Base-by-base conservation (phyloP, 2,888 invertebrate genomes). In the Parthenolecanium corni region DNA sequence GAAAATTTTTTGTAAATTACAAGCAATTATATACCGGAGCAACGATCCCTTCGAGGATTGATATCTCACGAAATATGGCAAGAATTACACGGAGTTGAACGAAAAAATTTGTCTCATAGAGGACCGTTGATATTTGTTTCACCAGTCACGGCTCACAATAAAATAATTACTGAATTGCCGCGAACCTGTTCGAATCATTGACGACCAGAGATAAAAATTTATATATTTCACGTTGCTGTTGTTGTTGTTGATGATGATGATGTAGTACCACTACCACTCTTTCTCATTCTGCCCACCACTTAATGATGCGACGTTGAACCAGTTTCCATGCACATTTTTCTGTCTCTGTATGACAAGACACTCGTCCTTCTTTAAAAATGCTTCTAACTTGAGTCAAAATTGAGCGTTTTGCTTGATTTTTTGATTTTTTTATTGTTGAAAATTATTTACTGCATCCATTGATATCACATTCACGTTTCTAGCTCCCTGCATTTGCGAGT, bases 181-280 rank as follows among this genome's bases (percentile, higher is more conserved):
- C 42, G 46, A 57, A 57, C 57, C 57, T 57, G 57, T 57, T 57
- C 57, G 46, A 46, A 57, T 57, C 57, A 57, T 46, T 24, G 54
- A 54, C 40, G 54, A 54, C 54, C 54, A 54, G 54, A 54, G 38
- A 54, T 40, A 54, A 31, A n/a, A 31, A 31, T 31, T 31, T 9
- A 31, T n/a, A n/a, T n/a, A n/a, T n/a, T n/a, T n/a, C n/a, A n/a
- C 11, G 20, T 20, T 20, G 14, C 14, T 25, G 24, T 36, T 42
- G 18, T 18, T 18, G 18, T 18, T 18, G 18, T 18, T 42, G 3
- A 9, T 14, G n/a, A 4, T 42, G 44, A 42, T 42, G 18, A 14
- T 42, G 53, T 25, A 1, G 16, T 18, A 31, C 56, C 53, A 14
- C 38, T 18, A 14, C 52, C 6, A 25, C n/a, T 14, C 1, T 31